Conservation (phyloP, 2,888 invertebrate genomes). For the Scaptomyza cyrtandrae region DNA sequence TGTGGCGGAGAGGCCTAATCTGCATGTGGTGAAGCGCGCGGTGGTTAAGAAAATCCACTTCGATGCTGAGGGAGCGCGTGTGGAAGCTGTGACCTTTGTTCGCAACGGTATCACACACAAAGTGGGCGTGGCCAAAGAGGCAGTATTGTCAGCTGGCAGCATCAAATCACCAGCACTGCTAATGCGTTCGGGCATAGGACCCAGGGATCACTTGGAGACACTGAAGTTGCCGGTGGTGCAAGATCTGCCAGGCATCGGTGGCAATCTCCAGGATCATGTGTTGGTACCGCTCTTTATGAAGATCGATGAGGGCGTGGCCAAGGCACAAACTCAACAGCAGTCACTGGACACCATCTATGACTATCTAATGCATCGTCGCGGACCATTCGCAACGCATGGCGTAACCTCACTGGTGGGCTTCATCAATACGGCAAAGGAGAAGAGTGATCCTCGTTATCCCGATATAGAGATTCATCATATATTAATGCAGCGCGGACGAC, state of each 20-base stretch:
- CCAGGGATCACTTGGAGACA: slow-evolving; percentile 61
- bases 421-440: slow-evolving; percentile 85
- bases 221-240: slow-evolving; percentile 64
- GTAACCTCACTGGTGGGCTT: slow-evolving; percentile 85
- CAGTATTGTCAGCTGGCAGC: slow-evolving; percentile 81
- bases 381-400: slow-evolving; percentile 84
- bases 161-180: slow-evolving; percentile 82
- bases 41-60: slow-evolving; percentile 86
- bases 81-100: slow-evolving; percentile 84
- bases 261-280: slow-evolving; percentile 92
- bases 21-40: slow-evolving; percentile 87
- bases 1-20: slow-evolving; percentile 85
- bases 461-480: slow-evolving; percentile 86
- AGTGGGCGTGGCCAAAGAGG: slow-evolving; percentile 71
- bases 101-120: slow-evolving; percentile 84
- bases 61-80: slow-evolving; percentile 83
- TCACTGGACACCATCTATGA: slow-evolving; percentile 77
- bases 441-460: slow-evolving; percentile 85
- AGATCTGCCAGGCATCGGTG: slow-evolving; percentile 86
- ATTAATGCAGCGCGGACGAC: slow-evolving; percentile 63
- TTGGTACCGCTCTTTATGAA: slow-evolving; percentile 84
- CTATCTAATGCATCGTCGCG: slow-evolving; percentile 85
- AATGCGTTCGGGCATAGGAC: slow-evolving; percentile 83
- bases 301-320: slow-evolving; percentile 81
- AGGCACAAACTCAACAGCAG: slow-evolving; percentile 67